Evolutionary conservation across 2,797 vertebrate genomes (phyloP).

Genomic region (Acrossocheilus fasciatus): DNA sequence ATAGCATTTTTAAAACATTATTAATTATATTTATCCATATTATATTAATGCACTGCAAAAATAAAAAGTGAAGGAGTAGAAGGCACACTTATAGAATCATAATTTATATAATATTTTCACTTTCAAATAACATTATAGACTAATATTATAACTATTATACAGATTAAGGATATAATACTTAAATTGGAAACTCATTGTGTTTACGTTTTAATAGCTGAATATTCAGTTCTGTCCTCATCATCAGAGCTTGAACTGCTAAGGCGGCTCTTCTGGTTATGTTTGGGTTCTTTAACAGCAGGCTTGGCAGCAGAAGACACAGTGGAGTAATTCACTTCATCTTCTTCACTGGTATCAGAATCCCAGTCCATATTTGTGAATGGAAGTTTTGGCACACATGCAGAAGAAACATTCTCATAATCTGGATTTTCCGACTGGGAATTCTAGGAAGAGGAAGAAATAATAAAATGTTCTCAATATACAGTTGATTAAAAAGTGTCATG

Average conservation of each 20-base stretch:
- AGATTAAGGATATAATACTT: neutral
- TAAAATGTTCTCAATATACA: neutral
- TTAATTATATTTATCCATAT: neutral
- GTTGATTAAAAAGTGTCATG: neutral
- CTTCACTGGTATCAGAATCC: constrained; percentile 54
- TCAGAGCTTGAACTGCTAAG: constrained; percentile 26
- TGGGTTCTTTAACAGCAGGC: neutral
- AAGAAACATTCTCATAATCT: constrained; percentile 58
- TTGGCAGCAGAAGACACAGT: constrained; percentile 20
- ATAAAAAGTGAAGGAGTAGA: neutral
- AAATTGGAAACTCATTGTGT: neutral
- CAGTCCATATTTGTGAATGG: constrained; percentile 31
- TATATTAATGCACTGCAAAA: neutral
- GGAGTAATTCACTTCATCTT: constrained; percentile 51
- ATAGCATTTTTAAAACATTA: neutral
- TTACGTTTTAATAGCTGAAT: constrained; percentile 28
- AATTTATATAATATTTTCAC: neutral
- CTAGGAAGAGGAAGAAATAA: constrained; percentile 21
- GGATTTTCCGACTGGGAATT: neutral
- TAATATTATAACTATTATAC: neutral
- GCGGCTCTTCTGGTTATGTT: neutral
- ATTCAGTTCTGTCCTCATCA: constrained; percentile 37
- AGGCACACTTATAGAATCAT: neutral
- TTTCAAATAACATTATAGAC: neutral
- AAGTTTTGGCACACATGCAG: neutral